A percentile compares a stretch with the other conserved stretches of the same genome.
phyloP scores from a whole-genome alignment of 2,797 vertebrate species.

The Hafferia zeledoni region DNA sequence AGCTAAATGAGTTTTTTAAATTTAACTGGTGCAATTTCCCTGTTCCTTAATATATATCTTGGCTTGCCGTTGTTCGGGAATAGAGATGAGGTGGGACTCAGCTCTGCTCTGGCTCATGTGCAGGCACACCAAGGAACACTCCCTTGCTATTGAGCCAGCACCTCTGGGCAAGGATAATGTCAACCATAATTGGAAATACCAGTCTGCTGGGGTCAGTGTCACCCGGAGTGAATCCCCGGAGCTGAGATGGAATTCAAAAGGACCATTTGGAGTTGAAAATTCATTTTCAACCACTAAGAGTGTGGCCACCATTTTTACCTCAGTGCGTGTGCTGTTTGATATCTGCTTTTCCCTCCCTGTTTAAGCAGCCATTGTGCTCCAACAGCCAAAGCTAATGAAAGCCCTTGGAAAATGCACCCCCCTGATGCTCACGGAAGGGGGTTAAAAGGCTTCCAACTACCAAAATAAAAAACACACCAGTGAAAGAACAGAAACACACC shows the following conservation, averaged over 20 bases:
- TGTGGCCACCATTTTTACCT: not conserved
- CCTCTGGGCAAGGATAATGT: not conserved
- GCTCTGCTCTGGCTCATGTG: not conserved
- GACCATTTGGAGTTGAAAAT: not conserved
- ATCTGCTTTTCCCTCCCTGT: not conserved
- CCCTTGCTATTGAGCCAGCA: not conserved
- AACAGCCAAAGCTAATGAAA: conserved; percentile 5
- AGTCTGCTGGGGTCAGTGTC: not conserved
- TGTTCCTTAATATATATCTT: conserved; percentile 23
- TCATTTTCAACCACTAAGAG: not conserved
- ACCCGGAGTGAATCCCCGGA: not conserved
- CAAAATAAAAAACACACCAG: not conserved
- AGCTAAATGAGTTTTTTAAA: conserved; percentile 56
- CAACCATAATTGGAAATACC: not conserved
- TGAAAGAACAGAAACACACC: not conserved
- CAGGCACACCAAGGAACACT: not conserved
- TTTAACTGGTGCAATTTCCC: conserved; percentile 52
- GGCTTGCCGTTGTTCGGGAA: not conserved
- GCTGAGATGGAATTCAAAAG: not conserved
- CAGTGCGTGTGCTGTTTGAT: not conserved
- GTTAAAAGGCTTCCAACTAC: conserved; percentile 28
- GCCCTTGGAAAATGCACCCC: not conserved
- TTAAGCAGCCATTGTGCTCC: not conserved
- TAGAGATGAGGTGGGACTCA: not conserved
- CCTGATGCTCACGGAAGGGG: not conserved